Percentiles rank a stretch among this genome's conserved stretches.
Evolutionary conservation across 2,113 vertebrate species (phyloP).

Genomic region (Talpa occidentalis): DNA sequence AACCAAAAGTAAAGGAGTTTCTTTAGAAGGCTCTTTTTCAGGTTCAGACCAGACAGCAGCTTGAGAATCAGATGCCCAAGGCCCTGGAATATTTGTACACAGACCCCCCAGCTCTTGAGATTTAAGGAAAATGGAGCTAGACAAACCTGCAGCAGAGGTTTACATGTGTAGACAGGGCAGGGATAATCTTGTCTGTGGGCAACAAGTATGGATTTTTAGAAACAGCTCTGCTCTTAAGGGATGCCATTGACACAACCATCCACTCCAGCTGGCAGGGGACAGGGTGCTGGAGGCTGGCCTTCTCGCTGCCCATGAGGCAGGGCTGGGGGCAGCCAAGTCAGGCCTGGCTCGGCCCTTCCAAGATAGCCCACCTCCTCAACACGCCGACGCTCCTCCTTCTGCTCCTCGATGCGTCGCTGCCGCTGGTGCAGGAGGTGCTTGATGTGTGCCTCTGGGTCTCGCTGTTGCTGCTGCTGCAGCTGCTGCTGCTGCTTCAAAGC

Average conservation of each 20-base stretch:
- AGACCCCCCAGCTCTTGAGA: neutral
- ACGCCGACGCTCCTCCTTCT: constrained; percentile 93
- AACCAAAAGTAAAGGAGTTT: neutral
- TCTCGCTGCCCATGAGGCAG: neutral
- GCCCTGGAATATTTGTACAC: neutral
- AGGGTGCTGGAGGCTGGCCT: neutral
- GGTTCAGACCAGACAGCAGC: neutral
- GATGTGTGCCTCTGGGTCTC: constrained; percentile 94
- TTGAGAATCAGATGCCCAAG: neutral
- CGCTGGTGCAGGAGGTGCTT: constrained; percentile 94
- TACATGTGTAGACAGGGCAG: neutral
- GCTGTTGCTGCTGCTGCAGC: constrained; percentile 90
- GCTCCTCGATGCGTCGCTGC: constrained; percentile 94
- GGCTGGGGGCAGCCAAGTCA: neutral
- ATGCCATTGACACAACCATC: neutral
- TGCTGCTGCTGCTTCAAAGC: constrained; percentile 91
- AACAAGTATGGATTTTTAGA: neutral
- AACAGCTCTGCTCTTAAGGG: neutral
- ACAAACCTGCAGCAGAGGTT: neutral
- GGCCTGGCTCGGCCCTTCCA: neutral
- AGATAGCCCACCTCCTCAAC: constrained; percentile 90
- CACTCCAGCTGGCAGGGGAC: neutral
- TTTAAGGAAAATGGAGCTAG: neutral
- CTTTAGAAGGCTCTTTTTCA: neutral
- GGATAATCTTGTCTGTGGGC: neutral